phyloP scores from a whole-genome alignment of 2,797 vertebrate genomes.

The Macroramphosus scolopax region DNA sequence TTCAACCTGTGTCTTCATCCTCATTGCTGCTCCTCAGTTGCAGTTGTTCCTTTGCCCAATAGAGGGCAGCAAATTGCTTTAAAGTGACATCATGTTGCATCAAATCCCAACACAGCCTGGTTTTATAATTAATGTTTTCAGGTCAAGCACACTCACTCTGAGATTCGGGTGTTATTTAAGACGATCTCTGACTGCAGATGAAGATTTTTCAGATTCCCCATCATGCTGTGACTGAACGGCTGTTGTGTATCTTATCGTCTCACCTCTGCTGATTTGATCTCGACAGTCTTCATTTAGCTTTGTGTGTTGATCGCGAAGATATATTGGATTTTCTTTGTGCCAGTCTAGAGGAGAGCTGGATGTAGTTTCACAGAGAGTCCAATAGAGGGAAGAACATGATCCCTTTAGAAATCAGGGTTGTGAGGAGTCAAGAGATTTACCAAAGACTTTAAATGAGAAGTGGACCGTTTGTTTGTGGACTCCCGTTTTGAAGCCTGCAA shows the following conservation, averaged over 20 bases:
- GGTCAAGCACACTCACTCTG: constrained; percentile 58
- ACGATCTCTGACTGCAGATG: constrained; percentile 15
- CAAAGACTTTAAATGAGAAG: no score
- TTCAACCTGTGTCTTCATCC: constrained; percentile 18
- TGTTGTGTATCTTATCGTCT: constrained; percentile 1
- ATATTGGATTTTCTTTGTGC: constrained; percentile 4
- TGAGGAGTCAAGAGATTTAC: no score
- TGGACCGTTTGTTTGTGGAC: no score
- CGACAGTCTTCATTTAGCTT: neutral
- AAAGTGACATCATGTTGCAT: constrained; percentile 11
- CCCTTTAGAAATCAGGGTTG: constrained; percentile 5
- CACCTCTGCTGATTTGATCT: constrained; percentile 1
- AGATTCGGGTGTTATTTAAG: constrained; percentile 68
- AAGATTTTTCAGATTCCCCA: neutral
- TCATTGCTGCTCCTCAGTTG: constrained; percentile 8
- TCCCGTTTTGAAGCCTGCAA: no score
- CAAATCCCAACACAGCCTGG: constrained; percentile 59
- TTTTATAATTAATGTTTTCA: constrained; percentile 77
- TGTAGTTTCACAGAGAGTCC: constrained; percentile 22
- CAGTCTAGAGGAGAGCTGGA: neutral
- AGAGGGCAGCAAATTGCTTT: constrained; percentile 61
- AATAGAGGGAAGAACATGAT: constrained; percentile 15
- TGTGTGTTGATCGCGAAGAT: neutral
- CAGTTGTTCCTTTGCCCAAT: constrained; percentile 31
- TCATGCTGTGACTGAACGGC: neutral